Percentiles rank a stretch among this genome's conserved stretches.
Evolutionary conservation across 2,113 vertebrate species (phyloP).

Genomic region (Acanthisitta chloris): DNA sequence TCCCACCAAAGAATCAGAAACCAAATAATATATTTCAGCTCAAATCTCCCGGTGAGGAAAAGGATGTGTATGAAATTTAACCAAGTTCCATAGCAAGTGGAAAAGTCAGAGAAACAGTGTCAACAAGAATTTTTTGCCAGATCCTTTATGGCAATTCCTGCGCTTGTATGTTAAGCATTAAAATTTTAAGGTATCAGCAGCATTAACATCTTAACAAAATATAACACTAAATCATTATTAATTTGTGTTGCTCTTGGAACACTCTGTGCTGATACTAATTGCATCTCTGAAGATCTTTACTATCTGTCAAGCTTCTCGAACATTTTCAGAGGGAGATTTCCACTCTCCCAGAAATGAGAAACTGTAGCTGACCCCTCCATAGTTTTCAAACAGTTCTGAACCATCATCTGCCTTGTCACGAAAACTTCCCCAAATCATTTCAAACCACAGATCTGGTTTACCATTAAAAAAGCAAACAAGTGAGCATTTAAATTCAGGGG

Average conservation of each 20-base stretch:
- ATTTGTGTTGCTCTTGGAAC: background rate
- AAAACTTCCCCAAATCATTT: background rate
- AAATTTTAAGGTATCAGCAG: background rate
- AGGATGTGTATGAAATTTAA: background rate
- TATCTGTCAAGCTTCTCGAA: background rate
- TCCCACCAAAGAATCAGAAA: background rate
- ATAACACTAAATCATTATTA: background rate
- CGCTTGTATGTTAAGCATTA: background rate
- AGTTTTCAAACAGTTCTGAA: background rate
- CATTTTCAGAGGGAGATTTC: background rate
- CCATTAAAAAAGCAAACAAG: conserved; percentile 19
- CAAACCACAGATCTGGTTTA: conserved; percentile 8
- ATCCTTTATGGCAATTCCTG: background rate
- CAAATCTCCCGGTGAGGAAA: background rate
- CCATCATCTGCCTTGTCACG: background rate
- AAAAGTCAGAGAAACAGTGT: background rate
- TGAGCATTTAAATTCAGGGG: background rate
- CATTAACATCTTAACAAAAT: background rate
- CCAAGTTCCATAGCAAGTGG: background rate
- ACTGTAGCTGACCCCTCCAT: background rate
- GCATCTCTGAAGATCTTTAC: background rate
- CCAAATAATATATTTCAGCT: background rate
- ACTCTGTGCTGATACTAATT: background rate
- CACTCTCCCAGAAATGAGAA: background rate
- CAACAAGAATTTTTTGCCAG: background rate